A percentile compares a stretch with the other conserved stretches of the same genome.
Evolutionary conservation across 2,888 invertebrate species (phyloP).

Genomic region (Dynastes hyllus): DNA sequence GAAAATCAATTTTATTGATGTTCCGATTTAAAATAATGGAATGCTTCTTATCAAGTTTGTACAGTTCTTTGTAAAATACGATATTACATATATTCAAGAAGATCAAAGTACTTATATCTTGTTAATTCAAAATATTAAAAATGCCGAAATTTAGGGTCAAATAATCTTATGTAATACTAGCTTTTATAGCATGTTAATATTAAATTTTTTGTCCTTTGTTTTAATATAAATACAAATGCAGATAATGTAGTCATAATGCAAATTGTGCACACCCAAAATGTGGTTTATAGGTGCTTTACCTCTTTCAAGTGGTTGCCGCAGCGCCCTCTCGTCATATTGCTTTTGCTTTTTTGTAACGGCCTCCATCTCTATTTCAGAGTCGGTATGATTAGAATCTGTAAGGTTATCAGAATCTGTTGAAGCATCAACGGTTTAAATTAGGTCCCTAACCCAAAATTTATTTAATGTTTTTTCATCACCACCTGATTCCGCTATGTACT

Average conservation of each 20-base stretch:
- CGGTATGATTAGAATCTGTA: conserved; percentile 76
- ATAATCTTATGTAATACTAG: too few relatives aligned
- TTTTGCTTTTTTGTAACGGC: conserved; percentile 70
- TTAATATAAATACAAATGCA: background rate
- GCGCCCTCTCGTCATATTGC: conserved; percentile 75
- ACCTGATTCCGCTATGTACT: conserved; percentile 71
- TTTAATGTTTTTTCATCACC: conserved; percentile 71
- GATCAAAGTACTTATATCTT: too few relatives aligned
- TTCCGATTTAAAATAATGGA: too few relatives aligned
- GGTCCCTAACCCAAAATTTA: too few relatives aligned
- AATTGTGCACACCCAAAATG: too few relatives aligned
- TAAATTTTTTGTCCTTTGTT: background rate
- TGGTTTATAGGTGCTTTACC: conserved; percentile 59
- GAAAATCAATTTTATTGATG: too few relatives aligned
- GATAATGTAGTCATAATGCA: background rate
- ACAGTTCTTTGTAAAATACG: too few relatives aligned
- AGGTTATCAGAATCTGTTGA: conserved; percentile 77
- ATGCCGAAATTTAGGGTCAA: too few relatives aligned
- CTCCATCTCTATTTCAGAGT: conserved; percentile 73
- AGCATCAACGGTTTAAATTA: too few relatives aligned
- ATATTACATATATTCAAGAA: too few relatives aligned
- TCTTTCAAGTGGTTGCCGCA: conserved; percentile 79
- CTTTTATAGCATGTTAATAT: background rate
- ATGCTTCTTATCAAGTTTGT: too few relatives aligned
- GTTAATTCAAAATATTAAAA: too few relatives aligned